These are phyloP conservation scores for Bombycilla garrulus DNA, from an alignment of 2,113 vertebrate genomes.

Conservation along the genomic window DNA sequence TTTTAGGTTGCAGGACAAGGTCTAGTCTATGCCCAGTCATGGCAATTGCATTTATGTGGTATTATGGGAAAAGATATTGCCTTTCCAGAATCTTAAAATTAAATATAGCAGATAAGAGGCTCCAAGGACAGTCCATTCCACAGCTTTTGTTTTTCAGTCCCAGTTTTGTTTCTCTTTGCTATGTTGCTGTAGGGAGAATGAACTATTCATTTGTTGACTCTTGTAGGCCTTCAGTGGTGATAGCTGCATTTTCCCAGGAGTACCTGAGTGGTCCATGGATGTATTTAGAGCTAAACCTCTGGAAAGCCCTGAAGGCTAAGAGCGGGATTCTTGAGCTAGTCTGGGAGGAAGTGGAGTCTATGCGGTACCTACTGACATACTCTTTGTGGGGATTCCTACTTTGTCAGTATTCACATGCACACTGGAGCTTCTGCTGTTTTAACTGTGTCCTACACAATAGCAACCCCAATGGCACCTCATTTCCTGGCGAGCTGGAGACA, in stretches of 20 bases:
- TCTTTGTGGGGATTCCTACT: background rate
- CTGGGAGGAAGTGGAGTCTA: background rate
- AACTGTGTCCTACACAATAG: background rate
- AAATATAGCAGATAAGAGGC: background rate
- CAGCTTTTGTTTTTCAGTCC: background rate
- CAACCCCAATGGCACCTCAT: background rate
- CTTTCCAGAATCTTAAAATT: background rate
- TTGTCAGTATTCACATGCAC: rapidly evolving
- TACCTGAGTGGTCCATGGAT: background rate
- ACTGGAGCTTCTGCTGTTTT: background rate
- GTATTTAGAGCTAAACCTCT: background rate
- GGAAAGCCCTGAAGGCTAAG: background rate
- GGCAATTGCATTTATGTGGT: background rate
- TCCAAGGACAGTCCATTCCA: background rate
- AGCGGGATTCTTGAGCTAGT: background rate
- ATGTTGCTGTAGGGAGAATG: background rate
- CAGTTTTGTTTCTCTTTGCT: background rate
- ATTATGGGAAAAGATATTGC: background rate
- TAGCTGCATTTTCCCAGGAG: background rate
- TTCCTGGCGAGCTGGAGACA: background rate
- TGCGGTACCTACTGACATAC: background rate
- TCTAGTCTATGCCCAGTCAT: background rate
- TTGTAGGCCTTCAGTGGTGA: background rate
- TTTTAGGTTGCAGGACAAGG: background rate
- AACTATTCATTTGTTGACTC: background rate